These are phyloP conservation scores for Anarrhichthys ocellatus DNA, from an alignment of 2,113 vertebrate species.

Conservation along the genomic window DNA sequence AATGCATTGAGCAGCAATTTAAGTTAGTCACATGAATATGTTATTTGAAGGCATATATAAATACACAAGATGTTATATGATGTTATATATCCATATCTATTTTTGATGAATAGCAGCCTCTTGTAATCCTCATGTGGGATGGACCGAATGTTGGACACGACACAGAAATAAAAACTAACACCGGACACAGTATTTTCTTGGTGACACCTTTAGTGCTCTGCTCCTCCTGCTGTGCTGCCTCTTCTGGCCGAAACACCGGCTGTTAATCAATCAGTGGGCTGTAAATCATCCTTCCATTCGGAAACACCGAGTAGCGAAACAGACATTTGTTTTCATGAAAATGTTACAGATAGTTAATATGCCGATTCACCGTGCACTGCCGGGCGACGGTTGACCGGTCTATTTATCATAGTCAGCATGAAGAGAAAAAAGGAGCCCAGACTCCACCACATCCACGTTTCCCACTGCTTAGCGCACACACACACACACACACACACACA, in stretches of 20 bases:
- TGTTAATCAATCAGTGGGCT: conserved; percentile 39
- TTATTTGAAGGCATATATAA: background rate
- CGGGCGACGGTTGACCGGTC: background rate
- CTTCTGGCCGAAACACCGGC: conserved; percentile 11
- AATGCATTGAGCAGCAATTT: too few species aligned
- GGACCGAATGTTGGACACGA: background rate
- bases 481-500: conserved; percentile 14
- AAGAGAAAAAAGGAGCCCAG: background rate
- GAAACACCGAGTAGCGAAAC: conserved; percentile 4
- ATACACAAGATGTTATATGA: background rate
- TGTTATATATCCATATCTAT: background rate
- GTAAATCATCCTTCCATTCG: background rate
- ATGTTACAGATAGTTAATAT: conserved; percentile 34
- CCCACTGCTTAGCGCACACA: background rate
- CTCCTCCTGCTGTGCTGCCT: conserved; percentile 29
- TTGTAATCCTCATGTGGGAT: background rate
- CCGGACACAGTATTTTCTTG: background rate
- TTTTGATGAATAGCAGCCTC: background rate
- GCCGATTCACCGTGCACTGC: conserved; percentile 4
- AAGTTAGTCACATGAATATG: too few species aligned
- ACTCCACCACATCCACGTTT: background rate
- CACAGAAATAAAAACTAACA: background rate
- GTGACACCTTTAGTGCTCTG: conserved; percentile 24
- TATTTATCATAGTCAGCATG: conserved; percentile 41
- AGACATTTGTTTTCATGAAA: conserved; percentile 41